Conservation (phyloP, 2,888 invertebrate species). For the Hemaris fuciformis region DNA sequence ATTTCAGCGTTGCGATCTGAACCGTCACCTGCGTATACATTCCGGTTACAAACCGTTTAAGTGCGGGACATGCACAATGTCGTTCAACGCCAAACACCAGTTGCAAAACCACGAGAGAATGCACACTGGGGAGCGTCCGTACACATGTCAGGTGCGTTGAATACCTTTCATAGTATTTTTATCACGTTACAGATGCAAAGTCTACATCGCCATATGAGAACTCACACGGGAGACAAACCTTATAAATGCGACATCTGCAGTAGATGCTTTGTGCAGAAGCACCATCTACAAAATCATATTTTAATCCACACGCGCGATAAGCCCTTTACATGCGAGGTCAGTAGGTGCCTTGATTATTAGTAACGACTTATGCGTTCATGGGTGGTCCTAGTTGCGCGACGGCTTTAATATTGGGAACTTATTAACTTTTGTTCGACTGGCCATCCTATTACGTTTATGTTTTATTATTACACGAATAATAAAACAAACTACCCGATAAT, state of each 20-base stretch:
- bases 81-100: conserved; percentile 79
- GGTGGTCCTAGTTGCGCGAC: neutral
- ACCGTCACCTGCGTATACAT: conserved; percentile 76
- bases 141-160: conserved; percentile 68
- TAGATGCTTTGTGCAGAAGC: conserved; percentile 58
- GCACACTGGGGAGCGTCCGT: conserved; percentile 78
- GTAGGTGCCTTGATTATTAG: conserved; percentile 30
- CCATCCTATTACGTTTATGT: too few species aligned
- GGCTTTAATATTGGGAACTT: neutral
- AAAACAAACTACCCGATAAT: neutral
- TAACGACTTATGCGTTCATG: neutral
- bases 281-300: conserved; percentile 59
- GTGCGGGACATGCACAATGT: conserved; percentile 74
- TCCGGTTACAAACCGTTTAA: conserved; percentile 78
- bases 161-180: conserved; percentile 26
- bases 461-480: too few species aligned
- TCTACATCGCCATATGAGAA: conserved; percentile 57
- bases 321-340: conserved; percentile 62
- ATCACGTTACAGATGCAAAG: conserved; percentile 50
- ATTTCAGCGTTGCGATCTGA: conserved; percentile 78
- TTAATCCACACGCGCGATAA: conserved; percentile 59
- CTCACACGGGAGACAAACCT: conserved; percentile 57
- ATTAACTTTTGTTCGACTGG: too few species aligned
- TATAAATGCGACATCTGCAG: conserved; percentile 54
- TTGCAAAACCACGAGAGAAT: conserved; percentile 78